phyloP scores from a whole-genome alignment of 2,113 vertebrate genomes.

The Cichladusa arquata region DNA sequence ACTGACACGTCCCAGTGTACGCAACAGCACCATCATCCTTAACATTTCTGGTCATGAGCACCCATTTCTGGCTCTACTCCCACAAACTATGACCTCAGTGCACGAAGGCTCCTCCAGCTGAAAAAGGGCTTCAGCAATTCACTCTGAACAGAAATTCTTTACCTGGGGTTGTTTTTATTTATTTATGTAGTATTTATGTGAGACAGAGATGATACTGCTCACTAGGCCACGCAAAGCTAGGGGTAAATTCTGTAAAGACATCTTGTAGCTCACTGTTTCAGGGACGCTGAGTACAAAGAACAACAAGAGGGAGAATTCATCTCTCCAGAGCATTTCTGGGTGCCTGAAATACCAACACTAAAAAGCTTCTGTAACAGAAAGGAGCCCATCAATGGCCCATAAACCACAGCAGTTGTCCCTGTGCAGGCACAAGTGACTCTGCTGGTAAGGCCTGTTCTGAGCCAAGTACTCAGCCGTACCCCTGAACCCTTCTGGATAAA shows the following conservation, averaged over 20 bases:
- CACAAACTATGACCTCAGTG: not conserved
- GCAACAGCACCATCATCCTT: not conserved
- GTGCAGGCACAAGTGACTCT: not conserved
- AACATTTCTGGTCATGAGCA: not conserved
- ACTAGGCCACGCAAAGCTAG: not conserved
- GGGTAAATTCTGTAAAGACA: not conserved
- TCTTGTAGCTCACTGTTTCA: not conserved
- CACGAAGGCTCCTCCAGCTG: not conserved
- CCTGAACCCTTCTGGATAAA: not conserved
- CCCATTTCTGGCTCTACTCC: not conserved
- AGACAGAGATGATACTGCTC: not conserved
- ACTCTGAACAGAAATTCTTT: not conserved
- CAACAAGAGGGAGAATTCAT: not conserved
- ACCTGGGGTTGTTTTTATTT: not conserved
- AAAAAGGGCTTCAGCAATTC: not conserved
- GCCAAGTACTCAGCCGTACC: not conserved
- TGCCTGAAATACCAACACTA: not conserved
- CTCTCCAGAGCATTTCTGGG: not conserved
- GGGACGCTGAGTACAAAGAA: not conserved
- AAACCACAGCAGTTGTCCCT: not conserved
- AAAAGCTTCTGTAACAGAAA: not conserved
- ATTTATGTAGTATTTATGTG: too few relatives aligned
- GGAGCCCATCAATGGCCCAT: not conserved
- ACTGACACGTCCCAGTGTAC: accelerated
- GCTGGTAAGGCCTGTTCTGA: not conserved